These are phyloP conservation scores for Seriola quinqueradiata DNA, from an alignment of 2,113 vertebrate species.

Conservation along the genomic window DNA sequence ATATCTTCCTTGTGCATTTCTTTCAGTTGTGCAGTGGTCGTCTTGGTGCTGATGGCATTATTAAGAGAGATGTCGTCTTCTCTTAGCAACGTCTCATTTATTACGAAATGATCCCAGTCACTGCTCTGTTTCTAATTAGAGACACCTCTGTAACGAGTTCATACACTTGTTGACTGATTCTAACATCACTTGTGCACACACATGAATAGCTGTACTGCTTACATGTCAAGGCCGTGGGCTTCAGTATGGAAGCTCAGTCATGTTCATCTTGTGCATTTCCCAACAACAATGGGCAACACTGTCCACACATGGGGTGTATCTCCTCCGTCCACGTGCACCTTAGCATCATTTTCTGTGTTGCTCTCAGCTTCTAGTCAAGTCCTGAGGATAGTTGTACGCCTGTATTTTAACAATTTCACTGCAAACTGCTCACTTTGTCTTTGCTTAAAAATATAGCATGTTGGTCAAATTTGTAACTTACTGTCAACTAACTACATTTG, in stretches of 20 bases:
- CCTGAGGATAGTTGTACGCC: too few species aligned
- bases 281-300: neutral
- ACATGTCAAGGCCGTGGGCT: neutral
- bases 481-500: neutral
- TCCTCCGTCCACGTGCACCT: neutral
- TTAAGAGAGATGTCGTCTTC: neutral
- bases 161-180: neutral
- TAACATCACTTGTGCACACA: neutral
- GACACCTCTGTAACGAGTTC: neutral
- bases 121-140: slow-evolving; percentile 5
- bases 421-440: too few species aligned
- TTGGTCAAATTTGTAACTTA: too few species aligned
- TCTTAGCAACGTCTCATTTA: slow-evolving; percentile 30
- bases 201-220: neutral
- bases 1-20: too few species aligned
- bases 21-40: neutral
- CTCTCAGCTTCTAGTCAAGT: too few species aligned
- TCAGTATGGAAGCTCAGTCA: neutral
- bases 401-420: too few species aligned
- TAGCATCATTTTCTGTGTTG: neutral
- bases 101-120: neutral
- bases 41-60: slow-evolving; percentile 6
- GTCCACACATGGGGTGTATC: neutral
- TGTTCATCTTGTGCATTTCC: neutral
- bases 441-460: too few species aligned